Conservation (phyloP, 1,140 invertebrate species). For the Drosophila santomea region DNA sequence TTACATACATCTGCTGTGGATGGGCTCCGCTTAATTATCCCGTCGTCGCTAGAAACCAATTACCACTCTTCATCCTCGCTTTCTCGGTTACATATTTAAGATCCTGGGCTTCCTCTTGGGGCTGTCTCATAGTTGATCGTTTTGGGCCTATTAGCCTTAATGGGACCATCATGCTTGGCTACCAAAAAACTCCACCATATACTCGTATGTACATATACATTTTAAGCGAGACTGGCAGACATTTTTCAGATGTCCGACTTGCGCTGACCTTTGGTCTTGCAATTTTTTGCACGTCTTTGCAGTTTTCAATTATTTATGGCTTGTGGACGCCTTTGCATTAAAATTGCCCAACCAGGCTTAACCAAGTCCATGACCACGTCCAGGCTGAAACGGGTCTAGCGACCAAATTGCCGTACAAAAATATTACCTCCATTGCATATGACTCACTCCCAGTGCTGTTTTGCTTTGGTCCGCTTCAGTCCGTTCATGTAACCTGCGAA, state of each 20-base stretch:
- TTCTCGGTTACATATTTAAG: background rate
- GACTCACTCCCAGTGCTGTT: slow-evolving; percentile 49
- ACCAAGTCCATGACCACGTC: slow-evolving; percentile 37
- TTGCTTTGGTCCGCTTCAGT: background rate
- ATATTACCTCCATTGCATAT: slow-evolving; percentile 65
- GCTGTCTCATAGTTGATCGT: slow-evolving; percentile 54
- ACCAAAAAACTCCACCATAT: slow-evolving; percentile 51
- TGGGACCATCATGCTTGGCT: slow-evolving; percentile 73
- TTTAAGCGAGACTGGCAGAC: slow-evolving; percentile 1
- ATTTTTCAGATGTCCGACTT: slow-evolving; percentile 39
- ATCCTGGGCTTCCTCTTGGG: slow-evolving; percentile 23
- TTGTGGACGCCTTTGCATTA: slow-evolving; percentile 73
- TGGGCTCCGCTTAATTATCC: slow-evolving; percentile 12
- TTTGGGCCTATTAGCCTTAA: slow-evolving; percentile 75
- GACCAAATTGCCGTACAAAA: slow-evolving; percentile 57
- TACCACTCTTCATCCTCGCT: background rate
- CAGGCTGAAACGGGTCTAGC: slow-evolving; percentile 29
- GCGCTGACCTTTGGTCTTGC: slow-evolving; percentile 36
- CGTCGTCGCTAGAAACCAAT: slow-evolving; percentile 14
- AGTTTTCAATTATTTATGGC: slow-evolving; percentile 77
- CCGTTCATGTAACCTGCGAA: slow-evolving; percentile 56
- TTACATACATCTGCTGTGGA: slow-evolving; percentile 13
- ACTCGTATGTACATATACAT: background rate
- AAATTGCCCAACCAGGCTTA: slow-evolving; percentile 67
- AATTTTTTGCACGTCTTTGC: slow-evolving; percentile 72